These are phyloP conservation scores for Drosophila antonietae DNA, from an alignment of 2,888 invertebrate species.

Conservation along the genomic window DNA sequence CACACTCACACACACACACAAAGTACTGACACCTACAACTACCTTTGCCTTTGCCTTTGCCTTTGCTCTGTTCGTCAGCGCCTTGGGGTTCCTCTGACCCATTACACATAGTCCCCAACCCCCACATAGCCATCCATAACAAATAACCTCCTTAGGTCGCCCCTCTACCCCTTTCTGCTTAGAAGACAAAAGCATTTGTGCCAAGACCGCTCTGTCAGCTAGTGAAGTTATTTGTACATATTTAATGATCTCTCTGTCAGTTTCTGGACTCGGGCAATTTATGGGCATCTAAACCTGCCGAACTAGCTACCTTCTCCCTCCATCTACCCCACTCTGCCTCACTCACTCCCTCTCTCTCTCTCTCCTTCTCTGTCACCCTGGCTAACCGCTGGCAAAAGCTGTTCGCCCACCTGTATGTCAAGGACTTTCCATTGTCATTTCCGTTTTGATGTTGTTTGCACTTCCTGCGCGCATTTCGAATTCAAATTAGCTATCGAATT, in stretches of 20 bases:
- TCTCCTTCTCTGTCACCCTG: too few relatives aligned
- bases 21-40: conserved; percentile 12
- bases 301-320: not conserved
- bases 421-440: conserved; percentile 47
- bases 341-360: too few relatives aligned
- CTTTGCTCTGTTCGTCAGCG: conserved; percentile 44
- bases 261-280: conserved; percentile 15
- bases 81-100: conserved; percentile 37
- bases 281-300: not conserved
- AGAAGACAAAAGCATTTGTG: conserved; percentile 58
- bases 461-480: conserved; percentile 23
- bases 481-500: conserved; percentile 20
- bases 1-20: not conserved
- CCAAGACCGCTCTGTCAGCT: conserved; percentile 30
- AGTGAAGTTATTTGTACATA: conserved; percentile 64
- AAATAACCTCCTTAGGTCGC: not conserved
- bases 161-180: conserved; percentile 20
- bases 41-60: conserved; percentile 3
- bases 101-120: conserved; percentile 2
- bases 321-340: not conserved
- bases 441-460: conserved; percentile 25
- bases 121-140: not conserved
- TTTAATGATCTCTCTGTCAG: conserved; percentile 54
- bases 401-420: conserved; percentile 36
- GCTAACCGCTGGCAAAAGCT: conserved; percentile 18